Evolutionary conservation across 2,888 invertebrate species (phyloP).

Genomic region (Agrotis clavis): DNA sequence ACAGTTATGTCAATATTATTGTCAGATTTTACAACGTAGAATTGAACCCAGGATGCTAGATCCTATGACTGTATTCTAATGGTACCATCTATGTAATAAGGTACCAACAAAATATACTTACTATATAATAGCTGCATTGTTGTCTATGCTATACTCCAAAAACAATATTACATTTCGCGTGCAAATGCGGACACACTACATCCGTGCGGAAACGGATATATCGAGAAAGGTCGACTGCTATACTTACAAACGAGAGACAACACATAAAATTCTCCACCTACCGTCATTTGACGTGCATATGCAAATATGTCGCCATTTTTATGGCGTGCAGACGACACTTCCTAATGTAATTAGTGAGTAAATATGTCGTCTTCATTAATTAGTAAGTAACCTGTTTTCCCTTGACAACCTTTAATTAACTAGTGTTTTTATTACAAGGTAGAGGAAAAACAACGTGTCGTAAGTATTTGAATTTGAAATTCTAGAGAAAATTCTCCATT

Average conservation of each 20-base stretch:
- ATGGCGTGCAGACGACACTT: slow-evolving; percentile 25
- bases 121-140: background rate
- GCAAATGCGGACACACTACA: slow-evolving; percentile 42
- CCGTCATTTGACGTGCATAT: slow-evolving; percentile 44
- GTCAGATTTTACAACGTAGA: too few species aligned
- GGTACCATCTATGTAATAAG: background rate
- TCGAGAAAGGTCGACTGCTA: slow-evolving; percentile 69
- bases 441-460: background rate
- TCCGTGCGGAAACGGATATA: slow-evolving; percentile 72
- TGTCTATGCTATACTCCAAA: slow-evolving; percentile 29
- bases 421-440: slow-evolving; percentile 23
- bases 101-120: background rate
- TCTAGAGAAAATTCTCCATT: background rate
- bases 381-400: slow-evolving; percentile 18
- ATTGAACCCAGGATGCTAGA: background rate
- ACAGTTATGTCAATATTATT: too few species aligned
- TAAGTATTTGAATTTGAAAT: background rate
- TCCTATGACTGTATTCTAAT: background rate
- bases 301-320: slow-evolving; percentile 37
- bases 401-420: slow-evolving; percentile 29
- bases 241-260: slow-evolving; percentile 45
- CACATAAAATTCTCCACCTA: slow-evolving; percentile 48
- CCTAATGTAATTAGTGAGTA: slow-evolving; percentile 49
- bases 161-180: slow-evolving; percentile 37
- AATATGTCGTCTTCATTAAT: slow-evolving; percentile 46